Conservation (phyloP, 2,797 vertebrate species). For the Aselliscus stoliczkanus region DNA sequence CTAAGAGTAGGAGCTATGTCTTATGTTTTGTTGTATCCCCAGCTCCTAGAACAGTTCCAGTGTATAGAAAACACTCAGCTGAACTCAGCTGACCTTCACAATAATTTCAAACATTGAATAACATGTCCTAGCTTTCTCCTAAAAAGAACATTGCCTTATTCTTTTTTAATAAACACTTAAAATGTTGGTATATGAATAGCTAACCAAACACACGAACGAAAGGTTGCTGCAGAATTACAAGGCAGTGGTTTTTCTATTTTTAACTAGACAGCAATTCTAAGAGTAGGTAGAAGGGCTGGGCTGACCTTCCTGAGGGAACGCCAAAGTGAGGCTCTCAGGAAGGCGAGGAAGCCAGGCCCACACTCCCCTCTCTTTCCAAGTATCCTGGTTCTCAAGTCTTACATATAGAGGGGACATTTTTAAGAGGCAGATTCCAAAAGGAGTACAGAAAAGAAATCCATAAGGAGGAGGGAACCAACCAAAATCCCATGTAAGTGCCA, state of each 20-base stretch:
- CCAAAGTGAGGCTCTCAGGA: not conserved
- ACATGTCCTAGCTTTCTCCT: not conserved
- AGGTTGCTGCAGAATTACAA: not conserved
- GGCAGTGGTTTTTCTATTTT: not conserved
- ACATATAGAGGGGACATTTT: not conserved
- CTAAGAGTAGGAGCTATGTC: not conserved
- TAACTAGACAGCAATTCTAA: not conserved
- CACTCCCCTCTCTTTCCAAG: not conserved
- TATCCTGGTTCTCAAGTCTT: not conserved
- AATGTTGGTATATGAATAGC: not conserved
- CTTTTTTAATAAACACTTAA: not conserved
- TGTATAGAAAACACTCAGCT: not conserved
- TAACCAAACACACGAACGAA: not conserved
- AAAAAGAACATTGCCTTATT: not conserved
- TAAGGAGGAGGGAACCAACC: not conserved
- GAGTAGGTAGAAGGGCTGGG: not conserved
- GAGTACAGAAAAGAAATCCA: conserved; percentile 4
- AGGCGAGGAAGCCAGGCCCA: not conserved
- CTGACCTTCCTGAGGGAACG: not conserved
- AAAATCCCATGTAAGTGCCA: not conserved
- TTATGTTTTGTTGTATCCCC: not conserved
- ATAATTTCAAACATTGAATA: not conserved
- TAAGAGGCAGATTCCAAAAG: conserved; percentile 9
- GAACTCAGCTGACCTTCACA: not conserved
- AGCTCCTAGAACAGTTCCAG: not conserved